Evolutionary conservation across 1,140 invertebrate species (phyloP), one percentile per base, ranked within the genome.

Genomic region (Aricia agestis): DNA sequence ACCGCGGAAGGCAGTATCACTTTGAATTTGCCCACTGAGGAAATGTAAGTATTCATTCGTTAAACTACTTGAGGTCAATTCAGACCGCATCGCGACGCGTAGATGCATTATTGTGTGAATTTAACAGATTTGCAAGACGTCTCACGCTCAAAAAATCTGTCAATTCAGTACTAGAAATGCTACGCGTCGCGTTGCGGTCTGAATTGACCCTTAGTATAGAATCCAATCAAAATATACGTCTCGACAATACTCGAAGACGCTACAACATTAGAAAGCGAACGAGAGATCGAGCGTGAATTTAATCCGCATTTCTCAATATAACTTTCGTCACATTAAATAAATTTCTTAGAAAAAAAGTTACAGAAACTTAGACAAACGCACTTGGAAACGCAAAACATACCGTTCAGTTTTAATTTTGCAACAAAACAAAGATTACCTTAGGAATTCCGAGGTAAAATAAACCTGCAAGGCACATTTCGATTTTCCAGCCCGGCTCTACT

Each of bases 1-100:
- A 68, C 76, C 0, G 94, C 95, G 0, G 59, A 90, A 61, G 95
- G 93, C 0, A 96, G 94, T 76, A 95, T 97, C 70, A 97, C 96
- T 0, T 89, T 96, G 0, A 97, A 96, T 82, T 82, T 97, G 31
- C 93, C 94, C 0, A 89, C 87, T 0, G 82, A 91, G 15, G 93
- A 95, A 78, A 81, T 92, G 95, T 95, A 89, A 94, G 93, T 78
- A 52, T 13, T 32, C 32, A 32, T 3, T 32, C 32, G 32, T 32
- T n/a, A n/a, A n/a, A n/a, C n/a, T n/a, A n/a, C n/a, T n/a, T n/a
- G 3, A 3, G 25, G 25, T 25, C 3, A 25, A 25, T 25, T 25
- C 3, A 25, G 25, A 25, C 25, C 25, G 3, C 25, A 25, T 2
- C 25, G 25, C 25, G 25, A 25, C 25, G 25, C 25, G 25, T 25